A percentile compares a stretch with the other conserved stretches of the same genome.
Evolutionary conservation across 1,140 invertebrate species (phyloP).

Genomic region (Pinna nobilis): DNA sequence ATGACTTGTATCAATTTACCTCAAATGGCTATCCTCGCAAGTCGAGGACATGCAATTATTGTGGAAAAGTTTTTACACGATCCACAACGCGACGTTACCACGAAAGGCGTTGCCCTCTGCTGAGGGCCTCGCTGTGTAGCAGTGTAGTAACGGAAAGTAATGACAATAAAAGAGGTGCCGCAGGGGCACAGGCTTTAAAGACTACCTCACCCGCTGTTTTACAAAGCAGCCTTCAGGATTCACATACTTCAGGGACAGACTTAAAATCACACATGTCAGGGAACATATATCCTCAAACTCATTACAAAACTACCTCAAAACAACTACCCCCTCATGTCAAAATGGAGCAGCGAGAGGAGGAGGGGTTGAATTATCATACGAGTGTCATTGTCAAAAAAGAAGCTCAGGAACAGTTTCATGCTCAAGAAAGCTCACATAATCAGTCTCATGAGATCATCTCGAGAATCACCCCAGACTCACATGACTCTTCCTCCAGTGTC

Average conservation of each 20-base stretch:
- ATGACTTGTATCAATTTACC: slow-evolving; percentile 68
- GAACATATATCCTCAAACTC: background rate
- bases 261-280: slow-evolving; percentile 9
- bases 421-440: slow-evolving; percentile 3
- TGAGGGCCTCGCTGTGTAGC: slow-evolving; percentile 60
- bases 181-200: background rate
- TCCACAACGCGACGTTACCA: slow-evolving; percentile 70
- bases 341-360: background rate
- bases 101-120: slow-evolving; percentile 66
- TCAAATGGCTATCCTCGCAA: slow-evolving; percentile 69
- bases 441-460: slow-evolving; percentile 14
- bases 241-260: background rate
- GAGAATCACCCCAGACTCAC: background rate
- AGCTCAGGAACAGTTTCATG: slow-evolving; percentile 44
- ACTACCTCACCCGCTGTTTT: background rate
- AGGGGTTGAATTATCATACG: slow-evolving; percentile 30
- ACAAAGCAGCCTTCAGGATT: background rate
- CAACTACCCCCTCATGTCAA: background rate
- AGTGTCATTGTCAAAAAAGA: slow-evolving; percentile 56
- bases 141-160: slow-evolving; percentile 45
- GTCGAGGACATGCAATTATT: slow-evolving; percentile 68
- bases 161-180: slow-evolving; percentile 41
- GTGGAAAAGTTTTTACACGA: slow-evolving; percentile 68
- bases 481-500: slow-evolving; percentile 4
- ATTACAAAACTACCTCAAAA: slow-evolving; percentile 12